Evolutionary conservation across 2,797 vertebrate genomes (phyloP).

Genomic region (Acanthornis magna): DNA sequence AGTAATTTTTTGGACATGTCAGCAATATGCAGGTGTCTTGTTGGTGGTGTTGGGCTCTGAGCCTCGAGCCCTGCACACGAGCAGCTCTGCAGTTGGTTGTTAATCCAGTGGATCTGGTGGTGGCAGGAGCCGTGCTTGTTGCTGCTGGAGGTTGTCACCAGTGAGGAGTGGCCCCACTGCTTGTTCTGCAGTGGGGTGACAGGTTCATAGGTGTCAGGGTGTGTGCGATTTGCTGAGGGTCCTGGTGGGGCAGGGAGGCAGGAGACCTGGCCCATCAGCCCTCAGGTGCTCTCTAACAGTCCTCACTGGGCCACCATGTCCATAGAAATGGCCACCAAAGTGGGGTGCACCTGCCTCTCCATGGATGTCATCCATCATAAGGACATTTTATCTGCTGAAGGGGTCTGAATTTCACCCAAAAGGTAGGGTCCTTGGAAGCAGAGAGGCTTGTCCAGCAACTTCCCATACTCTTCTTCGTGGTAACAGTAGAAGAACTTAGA

Average conservation of each 20-base stretch:
- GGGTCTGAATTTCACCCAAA: background rate
- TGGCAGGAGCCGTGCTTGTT: background rate
- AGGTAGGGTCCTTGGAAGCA: background rate
- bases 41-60: background rate
- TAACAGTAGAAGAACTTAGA: background rate
- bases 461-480: background rate
- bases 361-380: background rate
- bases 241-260: background rate
- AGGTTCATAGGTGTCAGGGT: background rate
- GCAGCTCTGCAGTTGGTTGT: background rate
- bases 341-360: background rate
- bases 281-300: background rate
- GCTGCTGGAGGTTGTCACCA: background rate
- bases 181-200: background rate
- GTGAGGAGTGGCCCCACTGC: background rate
- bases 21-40: background rate
- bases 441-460: background rate
- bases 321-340: accelerated
- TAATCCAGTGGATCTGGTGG: background rate
- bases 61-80: background rate
- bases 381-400: background rate
- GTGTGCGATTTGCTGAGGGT: background rate
- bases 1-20: background rate
- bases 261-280: accelerated
- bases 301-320: background rate